Evolutionary conservation across 2,113 vertebrate genomes (phyloP).

Genomic region (Pterocles orientalis): DNA sequence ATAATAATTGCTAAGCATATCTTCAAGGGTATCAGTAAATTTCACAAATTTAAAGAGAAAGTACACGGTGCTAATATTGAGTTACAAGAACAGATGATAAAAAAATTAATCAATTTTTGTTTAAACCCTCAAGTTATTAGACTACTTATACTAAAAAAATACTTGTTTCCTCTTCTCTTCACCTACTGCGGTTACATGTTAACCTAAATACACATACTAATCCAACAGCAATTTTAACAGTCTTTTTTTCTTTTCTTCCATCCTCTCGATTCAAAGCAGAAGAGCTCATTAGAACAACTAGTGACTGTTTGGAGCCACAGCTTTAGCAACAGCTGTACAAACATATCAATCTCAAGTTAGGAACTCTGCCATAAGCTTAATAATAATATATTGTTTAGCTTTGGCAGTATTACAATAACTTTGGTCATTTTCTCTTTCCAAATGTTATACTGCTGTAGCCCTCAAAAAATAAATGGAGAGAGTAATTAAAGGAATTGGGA

Average conservation of each 20-base stretch:
- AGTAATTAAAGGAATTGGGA: not conserved
- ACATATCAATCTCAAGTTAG: constrained; percentile 45
- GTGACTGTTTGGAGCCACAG: constrained; percentile 41
- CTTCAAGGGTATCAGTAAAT: not conserved
- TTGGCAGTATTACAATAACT: constrained; percentile 13
- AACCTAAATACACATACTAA: constrained; percentile 1
- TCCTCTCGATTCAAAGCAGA: constrained; percentile 59
- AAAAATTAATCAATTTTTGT: not conserved
- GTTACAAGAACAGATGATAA: not conserved
- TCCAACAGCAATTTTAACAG: constrained; percentile 4
- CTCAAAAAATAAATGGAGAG: constrained; percentile 3
- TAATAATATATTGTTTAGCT: constrained; percentile 26
- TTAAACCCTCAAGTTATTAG: not conserved
- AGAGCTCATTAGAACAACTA: constrained; percentile 49
- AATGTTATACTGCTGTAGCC: not conserved
- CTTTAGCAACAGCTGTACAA: constrained; percentile 65
- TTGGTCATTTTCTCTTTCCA: constrained; percentile 20
- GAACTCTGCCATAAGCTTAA: constrained; percentile 44
- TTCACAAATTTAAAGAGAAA: not conserved
- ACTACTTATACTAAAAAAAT: not conserved
- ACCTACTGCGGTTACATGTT: not conserved
- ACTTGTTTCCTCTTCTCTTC: not conserved
- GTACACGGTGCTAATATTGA: not conserved
- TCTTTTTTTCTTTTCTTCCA: not conserved
- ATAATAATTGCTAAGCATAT: not conserved